Base-by-base conservation (phyloP, 2,113 vertebrate genomes). In the Callocephalon fimbriatum region DNA sequence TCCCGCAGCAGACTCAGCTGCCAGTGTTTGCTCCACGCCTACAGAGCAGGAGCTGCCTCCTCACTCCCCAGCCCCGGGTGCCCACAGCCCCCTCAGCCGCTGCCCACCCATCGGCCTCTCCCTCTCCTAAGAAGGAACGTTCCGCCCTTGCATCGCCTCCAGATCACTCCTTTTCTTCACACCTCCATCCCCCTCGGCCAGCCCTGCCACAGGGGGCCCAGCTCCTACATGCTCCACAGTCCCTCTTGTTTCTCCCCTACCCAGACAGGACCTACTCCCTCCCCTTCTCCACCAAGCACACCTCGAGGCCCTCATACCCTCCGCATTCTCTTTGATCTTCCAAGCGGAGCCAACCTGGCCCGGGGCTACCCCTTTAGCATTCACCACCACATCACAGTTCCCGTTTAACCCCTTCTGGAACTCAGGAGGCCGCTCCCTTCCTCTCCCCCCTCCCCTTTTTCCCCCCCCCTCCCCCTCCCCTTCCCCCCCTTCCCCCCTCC, bases 131-230 rank as follows among this genome's bases (percentile, higher is more conserved):
- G 27, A 15, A 3, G 8, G 35, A 3, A 8, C 3, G 0, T 18
- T 32, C 15, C 40, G 2, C 5, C 2, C 2, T 0, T 2, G 3
- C 1, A 0, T 4, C 1, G 2, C 12, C 16, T 17, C 35, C 0
- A 19, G 13, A 14, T 32, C 56, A 18, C 9, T 44, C 25, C 82
- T 44, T 21, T 32, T 18, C 63, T 38, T 19, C 19, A 3, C 6
- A 4, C 27, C 81, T 4, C 38, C 83, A 22, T 9, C 23, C n/a
- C 35, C 35, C 37, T 62, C 4, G 35, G 35, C 4, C 53, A 10
- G 5, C 61, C 20, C 18, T 17, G 56, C 56, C 6, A 22, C 54
- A n/a, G 54, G 54, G 54, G 32, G 32, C 45, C 25, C 71, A 15
- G 44, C 38, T 54, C 62, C 61, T 10, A 15, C 45, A 4, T 0